Base-by-base conservation (phyloP, 2,888 invertebrate genomes). In the Ornithoptera alexandrae region DNA sequence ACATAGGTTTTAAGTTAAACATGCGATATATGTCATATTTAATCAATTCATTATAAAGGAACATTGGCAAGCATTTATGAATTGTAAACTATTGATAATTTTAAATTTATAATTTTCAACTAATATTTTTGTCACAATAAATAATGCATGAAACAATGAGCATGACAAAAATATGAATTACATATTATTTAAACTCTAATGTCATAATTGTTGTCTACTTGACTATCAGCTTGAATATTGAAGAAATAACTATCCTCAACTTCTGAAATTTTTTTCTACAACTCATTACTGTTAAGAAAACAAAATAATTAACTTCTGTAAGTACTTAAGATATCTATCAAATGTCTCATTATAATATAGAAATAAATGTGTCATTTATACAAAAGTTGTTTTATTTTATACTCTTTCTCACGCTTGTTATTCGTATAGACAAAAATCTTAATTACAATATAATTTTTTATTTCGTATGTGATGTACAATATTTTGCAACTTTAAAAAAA, bases 281-380 rank as follows among this genome's bases (percentile, higher is more conserved):
- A 15, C 10, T 63, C 4, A 59, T 18, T 62, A 50, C 1, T 50
- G 42, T 57, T 20, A 36, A 5, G 2, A n/a, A n/a, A 65, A 36
- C 24, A 66, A n/a, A 42, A n/a, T 56, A 17, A 24, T n/a, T 57
- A 68, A 50, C 18, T 53, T 62, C 59, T 62, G 62, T 65, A 66
- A 69, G 69, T 69, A 69, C 62, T 69, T 69, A 70, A 66, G 65
- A 66, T 69, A 62, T 46, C 50, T 62, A 63, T 62, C 69, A 65
- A 66, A 50, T 67, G 64, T 72, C 71, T 57, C 67, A 68, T 70
- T 71, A 67, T 73, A 69, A 71, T 71, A 65, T 70, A 60, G 59
- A 71, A 53, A 53, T 53, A 71, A 69, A 67, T 71, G 69, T 67
- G 70, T 70, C 66, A 66, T 67, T 70, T 66, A 62, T 24, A 62